Evolutionary conservation across 1,140 invertebrate genomes (phyloP).

Genomic region (Meloidogyne floridensis): DNA sequence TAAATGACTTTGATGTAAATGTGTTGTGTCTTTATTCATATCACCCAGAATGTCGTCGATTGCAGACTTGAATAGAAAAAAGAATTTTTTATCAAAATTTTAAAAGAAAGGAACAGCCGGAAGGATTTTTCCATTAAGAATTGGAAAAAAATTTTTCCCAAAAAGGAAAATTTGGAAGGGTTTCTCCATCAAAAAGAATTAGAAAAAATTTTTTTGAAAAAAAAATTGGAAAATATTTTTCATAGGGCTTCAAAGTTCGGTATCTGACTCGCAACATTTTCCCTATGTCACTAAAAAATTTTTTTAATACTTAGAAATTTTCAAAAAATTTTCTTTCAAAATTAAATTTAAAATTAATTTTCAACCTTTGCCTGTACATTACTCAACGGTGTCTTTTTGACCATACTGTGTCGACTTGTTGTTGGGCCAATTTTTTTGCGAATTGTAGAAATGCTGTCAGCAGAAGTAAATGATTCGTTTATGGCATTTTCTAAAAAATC

Average conservation of each 20-base stretch:
- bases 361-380: neutral
- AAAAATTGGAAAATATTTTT: too few species aligned
- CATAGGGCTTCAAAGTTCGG: too few species aligned
- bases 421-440: neutral
- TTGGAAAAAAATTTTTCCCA: too few species aligned
- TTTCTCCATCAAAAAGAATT: too few species aligned
- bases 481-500: neutral
- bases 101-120: neutral
- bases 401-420: conserved; percentile 6
- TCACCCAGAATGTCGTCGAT: conserved; percentile 27
- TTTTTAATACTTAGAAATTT: too few species aligned
- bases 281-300: too few species aligned
- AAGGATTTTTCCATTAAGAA: too few species aligned
- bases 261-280: too few species aligned
- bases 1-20: conserved; percentile 14
- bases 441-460: neutral
- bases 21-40: conserved; percentile 10
- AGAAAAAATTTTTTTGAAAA: too few species aligned
- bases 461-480: neutral
- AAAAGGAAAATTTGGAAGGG: too few species aligned
- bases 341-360: neutral
- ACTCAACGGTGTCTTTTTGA: conserved; percentile 1
- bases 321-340: neutral
- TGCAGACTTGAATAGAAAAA: conserved; percentile 20
- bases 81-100: neutral